A percentile compares a stretch with the other conserved stretches of the same genome.
Conservation (phyloP, 53 echinoderm and acorn worm genomes). For the Crossaster papposus region DNA sequence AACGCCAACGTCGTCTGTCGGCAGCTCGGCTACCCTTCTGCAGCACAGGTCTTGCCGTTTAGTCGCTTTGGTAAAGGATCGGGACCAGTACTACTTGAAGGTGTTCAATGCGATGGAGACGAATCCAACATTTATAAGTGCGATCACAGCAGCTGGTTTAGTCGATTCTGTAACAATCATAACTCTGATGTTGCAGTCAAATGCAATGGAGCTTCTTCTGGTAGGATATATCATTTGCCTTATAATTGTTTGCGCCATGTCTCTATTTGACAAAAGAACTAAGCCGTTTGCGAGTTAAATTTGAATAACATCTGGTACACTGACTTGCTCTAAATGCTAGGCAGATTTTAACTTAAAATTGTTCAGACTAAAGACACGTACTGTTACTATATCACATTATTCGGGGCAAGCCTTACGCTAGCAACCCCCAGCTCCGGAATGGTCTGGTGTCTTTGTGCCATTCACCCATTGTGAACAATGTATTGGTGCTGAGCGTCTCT, state of each 20-base stretch:
- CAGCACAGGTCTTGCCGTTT: background rate
- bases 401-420: too few species aligned
- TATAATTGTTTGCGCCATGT: background rate
- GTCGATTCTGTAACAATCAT: background rate
- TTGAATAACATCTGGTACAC: too few species aligned
- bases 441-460: too few species aligned
- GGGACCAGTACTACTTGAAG: background rate
- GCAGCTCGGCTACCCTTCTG: constrained; percentile 30
- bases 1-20: constrained; percentile 11
- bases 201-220: background rate
- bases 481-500: too few species aligned
- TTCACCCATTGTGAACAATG: too few species aligned
- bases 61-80: constrained; percentile 11
- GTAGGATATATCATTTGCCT: background rate
- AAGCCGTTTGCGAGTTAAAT: too few species aligned
- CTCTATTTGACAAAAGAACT: too few species aligned
- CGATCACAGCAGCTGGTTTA: background rate
- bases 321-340: too few species aligned
- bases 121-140: constrained; percentile 1
- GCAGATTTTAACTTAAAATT: too few species aligned
- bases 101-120: background rate
- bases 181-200: background rate
- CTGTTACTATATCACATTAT: too few species aligned
- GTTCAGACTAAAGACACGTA: too few species aligned
- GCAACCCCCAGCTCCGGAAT: too few species aligned